Evolutionary conservation across 2,797 vertebrate species (phyloP), one percentile per base, ranked within the genome.

Genomic region (Meda fulgida): DNA sequence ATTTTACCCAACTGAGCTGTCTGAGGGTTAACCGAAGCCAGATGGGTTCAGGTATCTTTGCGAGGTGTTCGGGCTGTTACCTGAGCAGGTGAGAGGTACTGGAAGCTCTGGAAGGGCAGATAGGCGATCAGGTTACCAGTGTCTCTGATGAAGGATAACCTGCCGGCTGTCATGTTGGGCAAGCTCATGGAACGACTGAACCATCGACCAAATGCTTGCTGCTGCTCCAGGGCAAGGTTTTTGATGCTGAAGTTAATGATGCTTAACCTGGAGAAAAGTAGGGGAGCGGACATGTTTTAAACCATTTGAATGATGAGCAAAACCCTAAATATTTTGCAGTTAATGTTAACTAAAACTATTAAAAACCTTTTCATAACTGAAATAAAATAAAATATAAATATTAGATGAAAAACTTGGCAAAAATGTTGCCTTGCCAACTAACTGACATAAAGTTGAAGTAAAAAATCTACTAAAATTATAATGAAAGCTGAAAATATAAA

Each of bases 51-150:
- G 76, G 90, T 96, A 94, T 92, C 94, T 5, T 80, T 43, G 86
- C 36, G 76, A 91, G 92, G 94, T 93, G 93, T 93, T 91, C 85
- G 86, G 85, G 85, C 87, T 86, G 94, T 95, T 96, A 96, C 96
- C 95, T 96, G 96, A 95, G 94, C 93, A 93, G 94, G 88, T 84
- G 95, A 94, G 91, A 96, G 91, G 91, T 93, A 90, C 92, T 96
- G 95, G 94, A 96, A 96, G 92, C 90, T 93, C 86, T 91, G 85
- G 92, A 96, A 96, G 69, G 96, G 95, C 89, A 96, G 91, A 91
- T 95, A 95, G 51, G 89, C 80, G 89, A 95, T 96, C 93, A 96
- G 88, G 91, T 95, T 94, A 82, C 95, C 94, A 5, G 84, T 90
- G 91, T 94, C 93, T 78, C 89, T 91, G 89, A 96, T 93, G 89